Base-by-base conservation (phyloP, 2,888 invertebrate genomes). In the Papilio protenor region DNA sequence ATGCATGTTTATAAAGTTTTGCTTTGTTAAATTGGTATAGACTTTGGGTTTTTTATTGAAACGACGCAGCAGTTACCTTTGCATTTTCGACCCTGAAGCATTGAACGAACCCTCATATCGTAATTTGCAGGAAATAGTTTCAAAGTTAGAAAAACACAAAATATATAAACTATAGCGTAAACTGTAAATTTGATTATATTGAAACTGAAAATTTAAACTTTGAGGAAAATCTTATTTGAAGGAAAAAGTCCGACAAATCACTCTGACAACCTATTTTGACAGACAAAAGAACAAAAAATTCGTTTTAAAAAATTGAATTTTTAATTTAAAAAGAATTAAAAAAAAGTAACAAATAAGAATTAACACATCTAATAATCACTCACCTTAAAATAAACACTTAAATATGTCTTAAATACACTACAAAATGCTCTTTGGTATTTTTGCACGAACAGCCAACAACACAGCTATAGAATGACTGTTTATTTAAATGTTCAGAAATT, bases 391-490 rank as follows among this genome's bases (percentile, higher is more conserved):
- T 47, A 21, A 52, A 47, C 27, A 10, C n/a, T 57, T 66, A 57
- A 80, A 75, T 75, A 72, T 75, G 61, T 73, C 79, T 79, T 59
- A n/a, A 61, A 49, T 14, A n/a, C 45, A 33, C n/a, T 49, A 47
- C 40, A 49, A 21, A 61, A 76, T 55, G 69, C 64, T 77, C 77
- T 77, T 77, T 70, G 77, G 77, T 75, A 12, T 57, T n/a, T 71
- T 33, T 47, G 12, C 16, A 14, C 73, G n/a, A 73, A 23, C 47
- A 47, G 45, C 57, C 73, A 66, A 33, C 40, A 6, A 16, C 47
- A 23, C 49, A 57, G 27, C 64, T 21, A 52, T 47, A 27, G 47
- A 27, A 47, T 73, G 66, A 69, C 77, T 73, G n/a, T 14, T 16
- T 6, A 66, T 8, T 21, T 27, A 57, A 52, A 27, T 21, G 57